These are phyloP conservation scores for Apamea crenata DNA, from an alignment of 2,888 invertebrate species.

Conservation along the genomic window DNA sequence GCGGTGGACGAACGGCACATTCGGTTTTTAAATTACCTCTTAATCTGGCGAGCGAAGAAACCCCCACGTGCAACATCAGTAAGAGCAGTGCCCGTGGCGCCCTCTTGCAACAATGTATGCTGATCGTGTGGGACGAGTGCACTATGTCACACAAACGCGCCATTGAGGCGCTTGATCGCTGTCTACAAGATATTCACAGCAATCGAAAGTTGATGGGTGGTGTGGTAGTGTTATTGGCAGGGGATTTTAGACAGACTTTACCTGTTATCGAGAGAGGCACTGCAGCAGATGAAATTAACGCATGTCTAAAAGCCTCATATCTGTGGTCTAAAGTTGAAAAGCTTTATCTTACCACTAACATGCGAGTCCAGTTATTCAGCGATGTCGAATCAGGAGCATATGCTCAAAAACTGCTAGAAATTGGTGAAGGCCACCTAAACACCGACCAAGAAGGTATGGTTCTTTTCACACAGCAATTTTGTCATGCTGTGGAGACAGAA, in stretches of 20 bases:
- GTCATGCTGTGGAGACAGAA: not conserved
- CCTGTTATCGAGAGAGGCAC: not conserved
- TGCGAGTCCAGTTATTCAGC: not conserved
- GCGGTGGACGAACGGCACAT: not conserved
- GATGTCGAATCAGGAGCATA: not conserved
- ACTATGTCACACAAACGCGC: constrained; percentile 9
- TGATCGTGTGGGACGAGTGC: constrained; percentile 16
- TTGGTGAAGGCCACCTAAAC: not conserved
- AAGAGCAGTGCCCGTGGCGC: not conserved
- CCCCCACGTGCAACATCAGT: constrained; percentile 10
- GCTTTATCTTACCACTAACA: not conserved
- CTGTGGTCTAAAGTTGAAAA: not conserved
- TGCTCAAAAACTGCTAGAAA: not conserved
- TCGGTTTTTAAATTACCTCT: not conserved
- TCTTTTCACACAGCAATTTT: not conserved
- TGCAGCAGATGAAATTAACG: not conserved
- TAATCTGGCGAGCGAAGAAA: constrained; percentile 14
- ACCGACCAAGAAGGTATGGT: not conserved
- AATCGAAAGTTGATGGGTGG: not conserved
- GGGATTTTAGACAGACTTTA: no score
- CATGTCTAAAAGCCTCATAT: not conserved
- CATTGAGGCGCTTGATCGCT: not conserved
- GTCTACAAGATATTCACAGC: not conserved
- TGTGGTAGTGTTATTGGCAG: not conserved
- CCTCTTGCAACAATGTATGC: not conserved